Evolutionary conservation across 2,797 vertebrate species (phyloP), one percentile per base, ranked within the genome.

Genomic region (Myotis myotis): DNA sequence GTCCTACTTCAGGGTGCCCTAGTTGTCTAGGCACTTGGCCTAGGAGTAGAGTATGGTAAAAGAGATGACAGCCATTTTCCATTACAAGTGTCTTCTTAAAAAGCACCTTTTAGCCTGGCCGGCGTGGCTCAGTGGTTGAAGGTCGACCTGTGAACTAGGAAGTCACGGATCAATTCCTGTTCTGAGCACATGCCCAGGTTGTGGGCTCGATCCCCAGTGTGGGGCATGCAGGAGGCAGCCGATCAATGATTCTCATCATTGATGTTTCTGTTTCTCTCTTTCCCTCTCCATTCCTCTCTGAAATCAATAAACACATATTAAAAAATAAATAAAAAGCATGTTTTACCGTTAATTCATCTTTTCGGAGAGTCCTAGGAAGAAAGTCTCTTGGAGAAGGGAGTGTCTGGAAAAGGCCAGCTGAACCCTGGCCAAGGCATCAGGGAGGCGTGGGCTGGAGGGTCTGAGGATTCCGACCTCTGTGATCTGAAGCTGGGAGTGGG

Each of bases 261-360:
- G 57, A 60, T 60, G 57, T 60, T 60, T 60, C 57, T 60, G 25
- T 28, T 12, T 60, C 57, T 60, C 57, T 30, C 60, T 62, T 15
- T 62, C 28, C 60, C 60, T 62, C 60, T 25, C 25, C 28, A 28
- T 62, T 30, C 25, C 57, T 62, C 57, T 60, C 57, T 60, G 55
- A 57, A 25, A 57, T 25, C 57, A 28, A 13, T 60, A 60, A 60
- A 28, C 57, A 60, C 13, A 11, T 60, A 28, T 60, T 28, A 6
- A 60, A 60, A 60, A 57, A 10, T 57, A 55, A 55, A 60, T 89
- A 64, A 78, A 55, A 79, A 66, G 25, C 23, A 62, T 47, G 76
- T 88, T 91, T 91, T 66, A 72, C 11, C 62, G 16, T 84, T 47
- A 93, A 51, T 55, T 30, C 83, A 70, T 74, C 80, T 95, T 93